phyloP scores from a whole-genome alignment of 2,113 vertebrate genomes.

The Elephantulus edwardii region DNA sequence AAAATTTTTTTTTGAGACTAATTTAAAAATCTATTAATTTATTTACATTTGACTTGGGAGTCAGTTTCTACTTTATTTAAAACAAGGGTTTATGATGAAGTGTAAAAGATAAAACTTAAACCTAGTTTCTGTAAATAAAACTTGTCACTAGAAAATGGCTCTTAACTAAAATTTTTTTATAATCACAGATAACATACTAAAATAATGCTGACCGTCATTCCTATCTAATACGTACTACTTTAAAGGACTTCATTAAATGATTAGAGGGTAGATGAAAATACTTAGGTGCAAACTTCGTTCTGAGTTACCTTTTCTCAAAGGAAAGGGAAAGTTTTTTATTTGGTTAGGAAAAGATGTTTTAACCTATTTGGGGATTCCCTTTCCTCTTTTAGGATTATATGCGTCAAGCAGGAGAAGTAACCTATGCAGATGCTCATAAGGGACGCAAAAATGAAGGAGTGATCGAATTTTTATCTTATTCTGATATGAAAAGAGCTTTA shows the following conservation, averaged over 20 bases:
- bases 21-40: not conserved
- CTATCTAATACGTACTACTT: not conserved
- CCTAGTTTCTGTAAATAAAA: not conserved
- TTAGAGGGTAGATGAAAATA: not conserved
- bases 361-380: not conserved
- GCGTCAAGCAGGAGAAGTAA: slow-evolving; percentile 98
- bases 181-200: not conserved
- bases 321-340: not conserved
- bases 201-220: not conserved
- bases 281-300: slow-evolving; percentile 1
- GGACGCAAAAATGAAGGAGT: slow-evolving; percentile 96
- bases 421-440: slow-evolving; percentile 97
- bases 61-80: not conserved
- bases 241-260: not conserved
- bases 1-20: not conserved
- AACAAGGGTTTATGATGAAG: not conserved
- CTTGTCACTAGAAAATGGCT: not conserved
- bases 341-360: not conserved
- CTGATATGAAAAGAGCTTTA: slow-evolving; percentile 98
- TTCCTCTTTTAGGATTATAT: slow-evolving; percentile 92
- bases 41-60: not conserved
- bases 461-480: slow-evolving; percentile 97
- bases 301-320: slow-evolving; percentile 6
- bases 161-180: not conserved
- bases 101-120: slow-evolving; percentile 19